Evolutionary conservation across 2,113 vertebrate species (phyloP).

Genomic region (Rhizomys pruinosus): DNA sequence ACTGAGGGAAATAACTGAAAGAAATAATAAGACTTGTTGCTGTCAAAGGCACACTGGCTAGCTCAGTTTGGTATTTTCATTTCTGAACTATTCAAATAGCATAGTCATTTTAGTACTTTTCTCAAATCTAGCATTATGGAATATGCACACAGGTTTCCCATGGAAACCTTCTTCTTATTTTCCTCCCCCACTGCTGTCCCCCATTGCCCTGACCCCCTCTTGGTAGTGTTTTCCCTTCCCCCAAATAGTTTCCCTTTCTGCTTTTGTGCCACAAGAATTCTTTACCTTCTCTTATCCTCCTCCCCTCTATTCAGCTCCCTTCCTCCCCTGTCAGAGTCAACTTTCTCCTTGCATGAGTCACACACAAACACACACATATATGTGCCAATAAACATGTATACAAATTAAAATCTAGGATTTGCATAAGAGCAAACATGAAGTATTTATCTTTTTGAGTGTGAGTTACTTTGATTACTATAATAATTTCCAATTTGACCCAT

Average conservation of each 20-base stretch:
- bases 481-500: no score
- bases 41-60: not conserved
- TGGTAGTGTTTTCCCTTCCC: not conserved
- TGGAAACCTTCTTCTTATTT: not conserved
- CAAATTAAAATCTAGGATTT: not conserved
- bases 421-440: not conserved
- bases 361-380: not conserved
- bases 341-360: not conserved
- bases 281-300: not conserved
- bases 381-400: not conserved
- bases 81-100: conserved; percentile 9
- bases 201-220: no score
- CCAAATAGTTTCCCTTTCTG: not conserved
- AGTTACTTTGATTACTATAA: no score
- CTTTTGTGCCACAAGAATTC: not conserved
- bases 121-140: no score
- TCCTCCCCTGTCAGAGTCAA: not conserved
- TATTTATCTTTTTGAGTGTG: not conserved
- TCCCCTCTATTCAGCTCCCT: not conserved
- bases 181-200: not conserved
- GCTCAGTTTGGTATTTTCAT: conserved; percentile 3
- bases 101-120: not conserved
- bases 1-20: conserved; percentile 28
- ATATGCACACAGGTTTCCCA: not conserved
- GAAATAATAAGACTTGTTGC: not conserved